Evolutionary conservation across 35 echinoderm and acorn worm species (phyloP).

Genomic region (Amphiura filiformis): DNA sequence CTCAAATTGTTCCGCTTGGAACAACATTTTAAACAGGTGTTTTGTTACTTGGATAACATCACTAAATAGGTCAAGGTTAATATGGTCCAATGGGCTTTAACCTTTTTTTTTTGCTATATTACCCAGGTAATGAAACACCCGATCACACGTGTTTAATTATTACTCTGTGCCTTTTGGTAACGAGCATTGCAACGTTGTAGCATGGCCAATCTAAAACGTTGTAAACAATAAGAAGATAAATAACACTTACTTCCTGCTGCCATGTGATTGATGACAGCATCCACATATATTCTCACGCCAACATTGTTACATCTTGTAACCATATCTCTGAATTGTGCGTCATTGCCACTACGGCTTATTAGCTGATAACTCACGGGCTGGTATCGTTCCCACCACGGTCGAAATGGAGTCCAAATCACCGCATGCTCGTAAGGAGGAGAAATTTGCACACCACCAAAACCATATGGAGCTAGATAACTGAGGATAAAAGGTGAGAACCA

Average conservation of each 20-base stretch:
- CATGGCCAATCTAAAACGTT: too few species aligned
- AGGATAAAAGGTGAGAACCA: too few species aligned
- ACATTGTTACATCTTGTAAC: slow-evolving; percentile 69
- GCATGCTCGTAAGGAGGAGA: slow-evolving; percentile 79
- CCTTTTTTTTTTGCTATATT: too few species aligned
- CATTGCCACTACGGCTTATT: slow-evolving; percentile 51
- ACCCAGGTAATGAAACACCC: too few species aligned
- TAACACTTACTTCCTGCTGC: slow-evolving; percentile 49
- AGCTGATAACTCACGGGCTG: slow-evolving; percentile 93
- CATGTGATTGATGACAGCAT: slow-evolving; percentile 88
- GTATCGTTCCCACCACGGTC: slow-evolving; percentile 82
- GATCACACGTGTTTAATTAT: too few species aligned
- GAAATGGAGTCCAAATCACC: slow-evolving; percentile 7
- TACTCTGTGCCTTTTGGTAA: not conserved
- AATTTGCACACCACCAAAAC: slow-evolving; percentile 81
- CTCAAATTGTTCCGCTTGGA: too few species aligned
- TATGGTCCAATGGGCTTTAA: too few species aligned
- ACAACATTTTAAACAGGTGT: too few species aligned
- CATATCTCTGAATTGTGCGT: slow-evolving; percentile 60
- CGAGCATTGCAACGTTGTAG: too few species aligned
- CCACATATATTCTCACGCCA: slow-evolving; percentile 77
- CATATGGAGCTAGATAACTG: slow-evolving; percentile 61
- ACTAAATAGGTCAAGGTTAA: too few species aligned
- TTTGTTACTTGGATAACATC: too few species aligned
- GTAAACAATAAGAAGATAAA: too few species aligned